phyloP scores from a whole-genome alignment of 2,888 invertebrate species.

The Ephialtes manifestator region DNA sequence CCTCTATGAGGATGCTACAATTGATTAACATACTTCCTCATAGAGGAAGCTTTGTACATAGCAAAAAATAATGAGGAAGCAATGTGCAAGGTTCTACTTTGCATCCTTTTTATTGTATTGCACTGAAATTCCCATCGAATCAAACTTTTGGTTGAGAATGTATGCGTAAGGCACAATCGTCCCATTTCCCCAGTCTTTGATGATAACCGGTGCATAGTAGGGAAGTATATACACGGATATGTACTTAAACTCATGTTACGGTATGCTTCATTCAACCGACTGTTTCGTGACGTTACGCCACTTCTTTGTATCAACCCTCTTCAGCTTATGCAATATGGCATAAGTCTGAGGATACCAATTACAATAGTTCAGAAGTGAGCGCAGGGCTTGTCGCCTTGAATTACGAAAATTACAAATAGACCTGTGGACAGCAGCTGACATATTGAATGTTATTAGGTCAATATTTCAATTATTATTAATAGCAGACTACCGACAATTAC shows the following conservation, averaged over 20 bases:
- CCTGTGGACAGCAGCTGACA: neutral
- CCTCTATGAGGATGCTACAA: no score
- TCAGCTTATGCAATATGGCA: constrained; percentile 52
- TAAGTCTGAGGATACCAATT: constrained; percentile 45
- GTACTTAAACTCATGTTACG: neutral
- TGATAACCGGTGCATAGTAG: neutral
- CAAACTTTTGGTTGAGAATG: no score
- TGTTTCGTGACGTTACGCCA: constrained; percentile 53
- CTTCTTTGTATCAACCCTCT: constrained; percentile 41
- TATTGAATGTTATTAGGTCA: neutral
- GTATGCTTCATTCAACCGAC: constrained; percentile 23
- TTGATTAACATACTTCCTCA: no score
- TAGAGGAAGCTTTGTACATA: no score
- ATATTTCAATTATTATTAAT: constrained; percentile 5
- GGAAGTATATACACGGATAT: neutral
- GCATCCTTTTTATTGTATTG: neutral
- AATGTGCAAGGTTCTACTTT: no score
- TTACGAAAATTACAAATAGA: constrained; percentile 37
- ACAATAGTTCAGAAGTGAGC: constrained; percentile 28
- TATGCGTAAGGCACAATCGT: no score
- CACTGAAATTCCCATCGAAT: neutral
- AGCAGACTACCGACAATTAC: no score
- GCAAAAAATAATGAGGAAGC: no score
- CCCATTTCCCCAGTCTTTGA: neutral
- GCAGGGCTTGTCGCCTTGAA: constrained; percentile 24